Conservation (phyloP, 2,113 vertebrate genomes). For the Callipepla squamata region DNA sequence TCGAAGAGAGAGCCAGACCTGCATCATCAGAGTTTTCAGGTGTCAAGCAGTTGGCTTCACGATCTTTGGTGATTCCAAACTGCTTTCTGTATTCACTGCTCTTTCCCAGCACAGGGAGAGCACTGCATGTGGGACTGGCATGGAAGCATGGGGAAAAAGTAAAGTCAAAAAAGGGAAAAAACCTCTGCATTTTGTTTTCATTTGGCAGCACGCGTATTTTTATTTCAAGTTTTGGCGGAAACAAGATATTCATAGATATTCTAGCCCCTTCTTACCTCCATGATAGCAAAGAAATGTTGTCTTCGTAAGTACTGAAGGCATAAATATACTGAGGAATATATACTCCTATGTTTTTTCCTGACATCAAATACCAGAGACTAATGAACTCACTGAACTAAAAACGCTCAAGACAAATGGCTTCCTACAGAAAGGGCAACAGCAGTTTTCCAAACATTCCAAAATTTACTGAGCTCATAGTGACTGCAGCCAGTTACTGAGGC, state of each 20-base stretch:
- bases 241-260: neutral
- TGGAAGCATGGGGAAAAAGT: neutral
- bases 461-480: slow-evolving; percentile 1
- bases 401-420: neutral
- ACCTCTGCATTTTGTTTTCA: neutral
- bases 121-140: too few species aligned
- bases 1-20: too few species aligned
- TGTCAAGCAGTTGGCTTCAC: too few species aligned
- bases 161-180: neutral
- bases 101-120: too few species aligned
- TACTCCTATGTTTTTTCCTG: neutral
- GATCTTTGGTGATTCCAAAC: too few species aligned
- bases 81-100: too few species aligned
- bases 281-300: neutral
- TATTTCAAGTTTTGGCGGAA: neutral
- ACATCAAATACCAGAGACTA: neutral
- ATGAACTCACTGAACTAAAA: neutral
- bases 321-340: neutral
- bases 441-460: slow-evolving; percentile 19
- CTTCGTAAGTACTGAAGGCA: neutral
- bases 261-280: neutral
- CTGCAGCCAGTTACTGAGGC: neutral
- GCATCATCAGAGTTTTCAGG: too few species aligned
- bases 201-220: neutral
- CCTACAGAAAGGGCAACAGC: neutral